Evolutionary conservation across 2,113 vertebrate genomes (phyloP), one percentile per base, ranked within the genome.

Genomic region (Tachycineta bicolor): DNA sequence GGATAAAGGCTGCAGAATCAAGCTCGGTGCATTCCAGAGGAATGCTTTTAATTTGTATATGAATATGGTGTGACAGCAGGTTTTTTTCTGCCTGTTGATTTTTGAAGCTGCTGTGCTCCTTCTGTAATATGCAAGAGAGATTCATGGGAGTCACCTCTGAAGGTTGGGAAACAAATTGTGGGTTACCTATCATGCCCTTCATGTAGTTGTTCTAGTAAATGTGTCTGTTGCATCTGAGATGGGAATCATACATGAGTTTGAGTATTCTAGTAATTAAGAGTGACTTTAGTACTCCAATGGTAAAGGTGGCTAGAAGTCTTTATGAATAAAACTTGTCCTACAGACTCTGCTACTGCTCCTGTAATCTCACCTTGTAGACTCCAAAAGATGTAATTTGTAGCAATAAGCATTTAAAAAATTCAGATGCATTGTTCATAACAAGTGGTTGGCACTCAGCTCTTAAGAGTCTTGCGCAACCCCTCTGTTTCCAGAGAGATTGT

Each of bases 221-320:
- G 33, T 60, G 74, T 76, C 69, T 94, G 65, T 64, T 94, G 60
- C 59, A 64, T 75, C 52, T 75, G 56, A 93, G 88, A 88, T 80
- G 80, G 76, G 47, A 92, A 67, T 96, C 88, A 5, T 75, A n/a
- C 34, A 37, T 67, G 31, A 59, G 68, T 88, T 60, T 60, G 55
- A 92, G 64, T 67, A 24, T 70, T 93, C 41, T 37, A 64, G 89
- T 93, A 85, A 89, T 96, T 95, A 88, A 63, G 62, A 55, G 33
- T 77, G 44, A 63, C 84, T 89, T 39, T 28, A 26, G 65, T 62
- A 28, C 12, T 91, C 28, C 80, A 31, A 53, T 60, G 75, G 81
- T n/a, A 88, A 39, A 79, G 17, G 43, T 6, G 7, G 55, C 71
- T 56, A 24, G 63, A 77, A 83, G 71, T 88, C 83, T 56, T 77